Base-by-base conservation (phyloP, 2,797 vertebrate species). In the Alcedo quadribrachys region DNA sequence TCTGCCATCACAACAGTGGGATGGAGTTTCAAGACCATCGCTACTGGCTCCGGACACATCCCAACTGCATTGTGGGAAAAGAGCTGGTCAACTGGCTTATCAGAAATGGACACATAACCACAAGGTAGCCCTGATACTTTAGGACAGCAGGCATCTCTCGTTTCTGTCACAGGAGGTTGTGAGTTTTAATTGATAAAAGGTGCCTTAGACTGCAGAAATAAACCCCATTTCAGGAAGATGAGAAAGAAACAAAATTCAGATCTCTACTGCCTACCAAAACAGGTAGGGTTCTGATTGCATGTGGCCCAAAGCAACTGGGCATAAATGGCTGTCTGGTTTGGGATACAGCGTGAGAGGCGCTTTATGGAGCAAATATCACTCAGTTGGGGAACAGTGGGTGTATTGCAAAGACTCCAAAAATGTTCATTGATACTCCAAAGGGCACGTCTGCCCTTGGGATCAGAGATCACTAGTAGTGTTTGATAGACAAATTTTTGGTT, bases 11-110 rank as follows among this genome's bases (percentile, higher is more conserved):
- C 94, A 99, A 95, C 90, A 99, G 98, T 6, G 99, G 99, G 50
- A 99, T 99, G 99, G 99, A 99, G 96, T 99, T 99, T 95, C 99
- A 99, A 97, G 99, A 99, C 97, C 99, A 99, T 95, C 98, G 99
- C 35, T 99, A 99, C 89, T 99, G 99, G 99, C 97, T 99, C 79
- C 98, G 99, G 76, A 99, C 99, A 0, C 98, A 99, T 97, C 99
- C 99, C 46, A 99, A 99, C 97, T 99, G 99, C 96, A 99, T 99
- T 89, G 99, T 99, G 93, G 99, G 99, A 95, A 99, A 99, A 97
- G 99, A 99, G 57, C 97, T 99, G 32, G 99, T 99, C 76, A 99
- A 99, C 96, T 99, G 99, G 99, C 98, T 99, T 55, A 98, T 99
- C 89, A 98, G 98, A 95, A 99, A 99, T 82, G 99, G 99, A 30